These are phyloP conservation scores for Papilio helenus DNA, from an alignment of 1,140 invertebrate species.

Conservation along the genomic window DNA sequence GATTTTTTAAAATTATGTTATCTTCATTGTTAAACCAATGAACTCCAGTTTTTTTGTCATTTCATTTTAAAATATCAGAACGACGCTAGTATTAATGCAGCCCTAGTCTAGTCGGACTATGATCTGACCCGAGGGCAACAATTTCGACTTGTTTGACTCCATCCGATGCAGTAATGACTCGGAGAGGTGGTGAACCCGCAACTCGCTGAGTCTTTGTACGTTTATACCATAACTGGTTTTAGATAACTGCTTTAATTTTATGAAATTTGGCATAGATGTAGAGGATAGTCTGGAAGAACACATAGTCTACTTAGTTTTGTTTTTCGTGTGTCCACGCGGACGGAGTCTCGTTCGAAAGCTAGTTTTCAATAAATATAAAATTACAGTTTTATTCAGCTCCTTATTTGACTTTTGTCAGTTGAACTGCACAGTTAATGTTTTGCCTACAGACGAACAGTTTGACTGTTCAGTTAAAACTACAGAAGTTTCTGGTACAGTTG, in stretches of 20 bases:
- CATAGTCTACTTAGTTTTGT: too few species aligned
- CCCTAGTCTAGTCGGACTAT: slow-evolving; percentile 38
- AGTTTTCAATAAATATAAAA: too few species aligned
- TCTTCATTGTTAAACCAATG: neutral
- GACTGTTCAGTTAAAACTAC: too few species aligned
- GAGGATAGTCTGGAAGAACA: too few species aligned
- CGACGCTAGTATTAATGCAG: neutral
- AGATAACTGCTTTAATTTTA: slow-evolving; percentile 20
- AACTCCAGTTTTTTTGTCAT: neutral
- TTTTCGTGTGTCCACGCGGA: too few species aligned
- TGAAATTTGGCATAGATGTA: too few species aligned
- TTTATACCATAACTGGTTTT: slow-evolving; percentile 33
- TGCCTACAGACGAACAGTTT: too few species aligned
- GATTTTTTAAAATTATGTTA: neutral
- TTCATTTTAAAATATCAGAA: neutral
- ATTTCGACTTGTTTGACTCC: slow-evolving; percentile 40
- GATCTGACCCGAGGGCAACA: slow-evolving; percentile 39
- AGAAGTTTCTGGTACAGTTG: too few species aligned
- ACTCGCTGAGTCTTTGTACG: slow-evolving; percentile 16
- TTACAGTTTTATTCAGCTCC: neutral
- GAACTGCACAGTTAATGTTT: too few species aligned
- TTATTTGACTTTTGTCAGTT: too few species aligned
- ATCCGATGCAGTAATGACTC: slow-evolving; percentile 37
- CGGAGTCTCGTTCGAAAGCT: too few species aligned
- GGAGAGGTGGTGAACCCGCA: slow-evolving; percentile 35